A percentile compares a stretch with the other conserved stretches of the same genome.
phyloP scores from a whole-genome alignment of 2,113 vertebrate genomes.

The Malurus alboscapulatus region DNA sequence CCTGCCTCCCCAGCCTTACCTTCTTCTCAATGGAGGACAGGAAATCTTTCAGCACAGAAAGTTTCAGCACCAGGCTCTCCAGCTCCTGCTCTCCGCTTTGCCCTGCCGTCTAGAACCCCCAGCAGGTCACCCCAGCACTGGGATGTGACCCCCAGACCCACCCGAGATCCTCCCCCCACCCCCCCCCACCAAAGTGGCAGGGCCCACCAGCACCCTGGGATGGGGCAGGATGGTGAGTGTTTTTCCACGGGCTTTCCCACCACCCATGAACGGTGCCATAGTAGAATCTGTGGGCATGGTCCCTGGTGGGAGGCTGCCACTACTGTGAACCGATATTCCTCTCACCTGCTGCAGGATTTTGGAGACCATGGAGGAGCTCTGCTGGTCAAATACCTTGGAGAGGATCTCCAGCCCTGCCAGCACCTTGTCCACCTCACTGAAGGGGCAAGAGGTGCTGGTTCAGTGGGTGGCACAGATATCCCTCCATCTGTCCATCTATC shows the following conservation, averaged over 20 bases:
- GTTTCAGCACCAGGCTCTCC: conserved; percentile 90
- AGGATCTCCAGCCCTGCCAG: conserved; percentile 91
- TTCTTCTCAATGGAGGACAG: conserved; percentile 93
- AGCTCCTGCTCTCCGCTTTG: conserved; percentile 92
- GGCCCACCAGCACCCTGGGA: not conserved
- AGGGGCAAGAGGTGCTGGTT: not conserved
- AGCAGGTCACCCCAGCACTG: not conserved
- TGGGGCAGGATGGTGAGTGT: not conserved
- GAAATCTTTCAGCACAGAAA: conserved; percentile 93
- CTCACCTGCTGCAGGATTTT: conserved; percentile 92
- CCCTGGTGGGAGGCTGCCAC: not conserved
- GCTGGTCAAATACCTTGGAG: conserved; percentile 96
- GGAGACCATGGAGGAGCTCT: conserved; percentile 89
- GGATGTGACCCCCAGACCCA: not conserved
- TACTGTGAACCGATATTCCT: not conserved
- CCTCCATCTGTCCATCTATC: not conserved
- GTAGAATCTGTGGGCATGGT: not conserved
- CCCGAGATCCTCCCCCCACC: not conserved
- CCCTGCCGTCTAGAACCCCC: conserved; percentile 73
- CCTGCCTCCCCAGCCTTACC: conserved; percentile 62
- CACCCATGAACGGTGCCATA: not conserved
- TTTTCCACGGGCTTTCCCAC: not conserved
- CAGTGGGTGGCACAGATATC: not conserved
- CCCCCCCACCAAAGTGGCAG: not conserved
- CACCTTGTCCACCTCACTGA: conserved; percentile 94